phyloP scores from a whole-genome alignment of 2,797 vertebrate species.

The Leptatherina wallacei region DNA sequence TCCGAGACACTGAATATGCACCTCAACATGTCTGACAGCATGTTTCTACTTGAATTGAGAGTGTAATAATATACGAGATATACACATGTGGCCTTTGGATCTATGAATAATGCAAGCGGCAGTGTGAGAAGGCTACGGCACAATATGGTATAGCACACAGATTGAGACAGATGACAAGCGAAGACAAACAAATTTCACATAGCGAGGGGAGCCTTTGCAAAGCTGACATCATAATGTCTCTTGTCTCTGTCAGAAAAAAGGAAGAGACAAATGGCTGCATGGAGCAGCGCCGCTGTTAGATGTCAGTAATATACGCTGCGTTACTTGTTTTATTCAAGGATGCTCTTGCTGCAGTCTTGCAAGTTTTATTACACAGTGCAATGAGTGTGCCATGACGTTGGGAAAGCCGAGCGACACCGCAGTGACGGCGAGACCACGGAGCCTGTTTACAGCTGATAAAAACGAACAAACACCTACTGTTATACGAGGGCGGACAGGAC shows the following conservation, averaged over 20 bases:
- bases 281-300: conserved; percentile 45
- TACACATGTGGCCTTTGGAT: conserved; percentile 65
- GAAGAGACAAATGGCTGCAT: conserved; percentile 60
- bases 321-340: conserved; percentile 53
- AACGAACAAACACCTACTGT: conserved; percentile 20
- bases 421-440: conserved; percentile 5
- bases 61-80: conserved; percentile 71
- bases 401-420: conserved; percentile 18
- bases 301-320: conserved; percentile 52
- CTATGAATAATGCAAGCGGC: conserved; percentile 75
- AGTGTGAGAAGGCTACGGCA: conserved; percentile 25
- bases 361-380: conserved; percentile 32
- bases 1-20: conserved; percentile 18
- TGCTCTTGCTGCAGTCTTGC: conserved; percentile 21
- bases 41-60: conserved; percentile 40
- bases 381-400: conserved; percentile 17
- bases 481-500: not conserved
- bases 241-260: conserved; percentile 63
- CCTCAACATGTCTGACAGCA: conserved; percentile 54
- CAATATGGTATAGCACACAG: conserved; percentile 55
- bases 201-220: conserved; percentile 62
- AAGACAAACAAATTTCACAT: conserved; percentile 80
- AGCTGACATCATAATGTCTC: conserved; percentile 72
- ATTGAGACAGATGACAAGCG: conserved; percentile 76
- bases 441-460: conserved; percentile 48